These are phyloP conservation scores for Lepidurus arcticus DNA, from an alignment of 1,140 invertebrate genomes.

Conservation along the genomic window DNA sequence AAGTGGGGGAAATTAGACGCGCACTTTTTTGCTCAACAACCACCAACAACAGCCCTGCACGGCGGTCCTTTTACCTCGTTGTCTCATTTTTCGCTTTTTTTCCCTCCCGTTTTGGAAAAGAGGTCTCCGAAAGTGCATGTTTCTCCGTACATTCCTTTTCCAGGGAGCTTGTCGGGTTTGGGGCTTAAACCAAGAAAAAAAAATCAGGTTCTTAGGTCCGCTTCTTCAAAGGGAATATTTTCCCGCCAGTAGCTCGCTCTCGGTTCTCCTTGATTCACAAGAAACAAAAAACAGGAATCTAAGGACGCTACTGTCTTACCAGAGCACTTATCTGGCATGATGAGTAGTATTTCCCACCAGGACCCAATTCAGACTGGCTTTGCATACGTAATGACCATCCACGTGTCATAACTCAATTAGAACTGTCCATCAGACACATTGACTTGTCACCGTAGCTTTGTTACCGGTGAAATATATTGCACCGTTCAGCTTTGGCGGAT, in stretches of 20 bases:
- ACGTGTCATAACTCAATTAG: neutral
- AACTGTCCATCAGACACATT: neutral
- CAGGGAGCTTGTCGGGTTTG: neutral
- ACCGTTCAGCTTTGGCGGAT: no score
- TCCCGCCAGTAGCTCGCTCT: neutral
- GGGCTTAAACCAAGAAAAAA: slow-evolving; percentile 2
- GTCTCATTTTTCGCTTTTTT: slow-evolving; percentile 19
- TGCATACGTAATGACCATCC: neutral
- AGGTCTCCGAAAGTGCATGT: neutral
- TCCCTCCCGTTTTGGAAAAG: neutral
- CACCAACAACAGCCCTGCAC: slow-evolving; percentile 20
- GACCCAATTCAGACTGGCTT: neutral
- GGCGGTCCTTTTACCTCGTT: slow-evolving; percentile 13
- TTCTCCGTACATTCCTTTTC: neutral
- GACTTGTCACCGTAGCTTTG: no score
- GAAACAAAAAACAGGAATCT: neutral
- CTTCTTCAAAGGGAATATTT: neutral
- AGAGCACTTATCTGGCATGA: slow-evolving; percentile 6
- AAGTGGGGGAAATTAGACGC: slow-evolving; percentile 15
- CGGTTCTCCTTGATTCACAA: neutral
- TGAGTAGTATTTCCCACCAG: neutral
- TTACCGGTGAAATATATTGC: no score
- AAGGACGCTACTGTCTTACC: slow-evolving; percentile 6
- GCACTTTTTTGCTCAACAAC: neutral
- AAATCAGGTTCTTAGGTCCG: neutral